Conservation (phyloP, 2,113 vertebrate genomes). For the Equus przewalskii region DNA sequence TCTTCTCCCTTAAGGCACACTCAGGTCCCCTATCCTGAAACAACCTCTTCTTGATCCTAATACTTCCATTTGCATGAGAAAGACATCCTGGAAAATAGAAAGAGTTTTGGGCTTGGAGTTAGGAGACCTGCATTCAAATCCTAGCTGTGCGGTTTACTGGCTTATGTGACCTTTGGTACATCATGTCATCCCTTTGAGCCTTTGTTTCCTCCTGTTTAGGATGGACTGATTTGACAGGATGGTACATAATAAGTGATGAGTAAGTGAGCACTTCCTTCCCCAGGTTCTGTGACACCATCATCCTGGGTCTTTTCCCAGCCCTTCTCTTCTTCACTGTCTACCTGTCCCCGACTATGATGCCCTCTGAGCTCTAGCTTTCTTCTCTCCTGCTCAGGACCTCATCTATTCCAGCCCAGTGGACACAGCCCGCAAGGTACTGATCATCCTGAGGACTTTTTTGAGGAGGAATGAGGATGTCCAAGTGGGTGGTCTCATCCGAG, state of each 20-base stretch:
- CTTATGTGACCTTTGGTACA: background rate
- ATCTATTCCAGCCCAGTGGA: slow-evolving; percentile 88
- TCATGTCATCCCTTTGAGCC: background rate
- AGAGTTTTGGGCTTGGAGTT: background rate
- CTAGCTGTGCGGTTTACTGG: background rate
- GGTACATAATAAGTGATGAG: background rate
- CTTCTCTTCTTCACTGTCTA: background rate
- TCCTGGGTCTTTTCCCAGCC: background rate
- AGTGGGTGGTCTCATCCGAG: slow-evolving; percentile 89
- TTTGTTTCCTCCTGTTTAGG: background rate
- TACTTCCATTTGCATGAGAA: slow-evolving; percentile 20
- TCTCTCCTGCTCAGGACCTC: slow-evolving; percentile 88
- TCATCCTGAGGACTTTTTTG: slow-evolving; percentile 88
- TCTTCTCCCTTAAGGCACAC: background rate
- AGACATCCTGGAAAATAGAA: background rate
- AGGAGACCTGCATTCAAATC: background rate
- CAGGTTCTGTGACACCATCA: background rate
- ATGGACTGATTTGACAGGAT: background rate
- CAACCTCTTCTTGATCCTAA: slow-evolving; percentile 31
- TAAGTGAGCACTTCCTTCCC: background rate
- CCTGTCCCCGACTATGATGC: background rate
- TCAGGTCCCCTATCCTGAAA: slow-evolving; percentile 9
- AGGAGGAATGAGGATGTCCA: slow-evolving; percentile 84
- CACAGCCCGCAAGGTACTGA: slow-evolving; percentile 88
- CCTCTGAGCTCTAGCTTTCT: slow-evolving; percentile 36